Conservation (phyloP, 92 coral and sea anemone species). For the Diadumene lineata region DNA sequence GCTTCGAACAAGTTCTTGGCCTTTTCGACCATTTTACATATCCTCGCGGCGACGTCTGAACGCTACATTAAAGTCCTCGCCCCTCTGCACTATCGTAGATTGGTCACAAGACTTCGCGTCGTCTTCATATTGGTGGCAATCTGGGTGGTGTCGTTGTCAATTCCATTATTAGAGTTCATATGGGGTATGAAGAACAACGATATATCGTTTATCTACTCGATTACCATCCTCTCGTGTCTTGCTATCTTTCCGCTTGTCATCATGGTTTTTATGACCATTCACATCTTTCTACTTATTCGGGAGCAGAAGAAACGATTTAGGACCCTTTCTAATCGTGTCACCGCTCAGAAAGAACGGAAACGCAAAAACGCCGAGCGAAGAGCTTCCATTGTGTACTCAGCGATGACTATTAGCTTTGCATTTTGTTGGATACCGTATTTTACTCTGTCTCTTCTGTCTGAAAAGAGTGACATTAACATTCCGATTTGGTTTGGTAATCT, state of each 20-base stretch:
- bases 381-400: constrained; percentile 46
- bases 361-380: constrained; percentile 50
- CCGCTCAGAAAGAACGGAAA: constrained; percentile 15
- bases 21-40: constrained; percentile 47
- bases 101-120: constrained; percentile 46
- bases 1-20: constrained; percentile 41
- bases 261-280: constrained; percentile 41
- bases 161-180: constrained; percentile 46
- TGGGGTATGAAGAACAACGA: constrained; percentile 38
- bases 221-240: constrained; percentile 31
- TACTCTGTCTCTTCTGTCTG: constrained; percentile 24
- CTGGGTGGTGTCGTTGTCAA: constrained; percentile 45
- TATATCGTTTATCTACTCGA: constrained; percentile 35
- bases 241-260: constrained; percentile 47
- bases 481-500: constrained; percentile 28
- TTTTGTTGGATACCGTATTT: constrained; percentile 63
- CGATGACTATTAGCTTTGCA: constrained; percentile 47
- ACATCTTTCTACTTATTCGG: constrained; percentile 48
- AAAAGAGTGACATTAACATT: constrained; percentile 6
- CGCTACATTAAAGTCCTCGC: constrained; percentile 53
- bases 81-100: constrained; percentile 49
- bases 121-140: constrained; percentile 29
- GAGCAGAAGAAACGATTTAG: constrained; percentile 36
- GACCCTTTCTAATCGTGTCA: constrained; percentile 19
- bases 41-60: constrained; percentile 42